Conservation (phyloP, 1,140 invertebrate species). For the Conus ventricosus region DNA sequence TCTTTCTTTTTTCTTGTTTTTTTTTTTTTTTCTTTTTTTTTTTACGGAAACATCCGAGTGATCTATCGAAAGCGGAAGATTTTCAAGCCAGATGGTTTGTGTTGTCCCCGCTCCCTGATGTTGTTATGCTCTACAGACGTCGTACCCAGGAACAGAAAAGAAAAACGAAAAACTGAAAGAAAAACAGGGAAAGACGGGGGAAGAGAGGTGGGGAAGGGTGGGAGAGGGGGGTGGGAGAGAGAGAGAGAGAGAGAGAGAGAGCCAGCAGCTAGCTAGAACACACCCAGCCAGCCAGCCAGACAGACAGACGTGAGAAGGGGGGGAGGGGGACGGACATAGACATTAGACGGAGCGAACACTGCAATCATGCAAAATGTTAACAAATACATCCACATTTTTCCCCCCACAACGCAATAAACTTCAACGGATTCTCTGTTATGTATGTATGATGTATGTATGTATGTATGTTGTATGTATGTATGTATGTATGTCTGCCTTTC, state of each 20-base stretch:
- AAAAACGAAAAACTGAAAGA: too few relatives aligned
- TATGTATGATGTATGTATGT: background rate
- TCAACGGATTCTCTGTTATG: background rate
- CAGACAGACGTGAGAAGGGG: background rate
- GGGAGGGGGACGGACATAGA: background rate
- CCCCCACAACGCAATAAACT: background rate
- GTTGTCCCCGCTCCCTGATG: too few relatives aligned
- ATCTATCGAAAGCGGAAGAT: too few relatives aligned
- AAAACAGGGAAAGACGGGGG: background rate
- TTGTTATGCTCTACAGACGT: too few relatives aligned
- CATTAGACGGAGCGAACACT: too few relatives aligned
- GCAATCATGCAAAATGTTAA: background rate
- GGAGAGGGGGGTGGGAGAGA: too few relatives aligned
- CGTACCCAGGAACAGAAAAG: too few relatives aligned
- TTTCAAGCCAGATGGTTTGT: too few relatives aligned
- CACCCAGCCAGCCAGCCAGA: background rate
- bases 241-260: slow-evolving; percentile 20
- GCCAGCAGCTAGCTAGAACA: background rate
- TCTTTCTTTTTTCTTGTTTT: too few relatives aligned
- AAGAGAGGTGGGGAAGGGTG: too few relatives aligned
- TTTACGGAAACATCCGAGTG: too few relatives aligned
- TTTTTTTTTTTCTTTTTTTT: too few relatives aligned
- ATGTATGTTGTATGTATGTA: slow-evolving; percentile 8
- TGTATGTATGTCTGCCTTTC: slow-evolving; percentile 21
- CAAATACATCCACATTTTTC: background rate